A percentile compares a stretch with the other conserved stretches of the same genome.
phyloP scores from a whole-genome alignment of 2,797 vertebrate species.

The Luscinia luscinia region DNA sequence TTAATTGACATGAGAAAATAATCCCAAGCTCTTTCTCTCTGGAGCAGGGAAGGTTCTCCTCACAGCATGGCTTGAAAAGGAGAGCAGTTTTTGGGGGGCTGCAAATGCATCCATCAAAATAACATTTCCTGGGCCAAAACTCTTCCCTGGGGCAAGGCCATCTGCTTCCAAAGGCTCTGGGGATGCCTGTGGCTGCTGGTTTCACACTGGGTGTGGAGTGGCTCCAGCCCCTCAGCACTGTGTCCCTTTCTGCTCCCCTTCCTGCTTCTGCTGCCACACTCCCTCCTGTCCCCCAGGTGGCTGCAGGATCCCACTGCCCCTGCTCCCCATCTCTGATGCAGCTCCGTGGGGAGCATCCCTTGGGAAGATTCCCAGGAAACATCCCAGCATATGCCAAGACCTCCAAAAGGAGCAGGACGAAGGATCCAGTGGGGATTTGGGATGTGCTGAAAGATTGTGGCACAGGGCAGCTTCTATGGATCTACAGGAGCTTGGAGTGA shows the following conservation, averaged over 20 bases:
- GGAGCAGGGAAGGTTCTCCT: constrained; percentile 26
- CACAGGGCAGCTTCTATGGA: not conserved
- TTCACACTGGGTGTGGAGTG: not conserved
- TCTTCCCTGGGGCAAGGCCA: constrained; percentile 8
- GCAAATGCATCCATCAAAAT: constrained; percentile 19
- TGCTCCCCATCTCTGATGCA: not conserved
- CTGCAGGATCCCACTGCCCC: not conserved
- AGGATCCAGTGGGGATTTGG: fast-evolving
- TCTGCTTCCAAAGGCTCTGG: constrained; percentile 14
- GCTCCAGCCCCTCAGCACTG: not conserved
- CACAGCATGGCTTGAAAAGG: constrained; percentile 10
- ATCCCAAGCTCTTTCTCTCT: constrained; percentile 45
- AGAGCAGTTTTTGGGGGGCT: not conserved
- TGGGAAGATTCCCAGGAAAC: fast-evolving
- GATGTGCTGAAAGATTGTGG: too few relatives aligned
- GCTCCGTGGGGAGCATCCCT: fast-evolving
- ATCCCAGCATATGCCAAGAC: fast-evolving
- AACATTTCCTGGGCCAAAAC: not conserved
- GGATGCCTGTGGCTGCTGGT: not conserved
- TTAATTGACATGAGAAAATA: constrained; percentile 70
- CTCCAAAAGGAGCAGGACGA: not conserved
- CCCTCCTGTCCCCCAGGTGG: fast-evolving
- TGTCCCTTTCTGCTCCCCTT: not conserved
- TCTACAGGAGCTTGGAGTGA: not conserved
- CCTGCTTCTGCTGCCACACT: not conserved